Percentiles rank a stretch among this genome's conserved stretches.
Conservation (phyloP, 2,797 vertebrate genomes). For the Brachyalestes nurse region DNA sequence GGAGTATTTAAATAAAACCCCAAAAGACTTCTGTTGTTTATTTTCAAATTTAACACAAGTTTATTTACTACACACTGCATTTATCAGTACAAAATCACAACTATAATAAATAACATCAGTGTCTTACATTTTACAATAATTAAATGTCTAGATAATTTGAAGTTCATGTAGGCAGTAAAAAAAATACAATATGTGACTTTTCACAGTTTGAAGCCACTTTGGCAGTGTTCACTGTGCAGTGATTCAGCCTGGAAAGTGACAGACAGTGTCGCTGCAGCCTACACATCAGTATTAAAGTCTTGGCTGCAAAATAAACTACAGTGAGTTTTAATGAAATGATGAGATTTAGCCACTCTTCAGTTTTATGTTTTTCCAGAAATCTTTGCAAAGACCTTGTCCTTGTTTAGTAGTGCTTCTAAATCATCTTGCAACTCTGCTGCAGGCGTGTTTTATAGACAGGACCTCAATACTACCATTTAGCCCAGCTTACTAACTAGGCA, state of each 20-base stretch:
- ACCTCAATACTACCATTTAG: neutral
- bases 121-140: neutral
- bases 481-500: neutral
- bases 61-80: too few relatives aligned
- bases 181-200: neutral
- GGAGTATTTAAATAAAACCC: neutral
- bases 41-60: too few relatives aligned
- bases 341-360: neutral
- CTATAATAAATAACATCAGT: too few relatives aligned
- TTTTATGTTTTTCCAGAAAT: neutral
- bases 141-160: neutral
- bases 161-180: too few relatives aligned
- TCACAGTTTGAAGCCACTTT: neutral
- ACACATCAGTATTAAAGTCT: neutral
- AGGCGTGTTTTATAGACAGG: neutral
- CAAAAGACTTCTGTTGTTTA: neutral
- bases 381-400: neutral
- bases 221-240: neutral
- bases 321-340: neutral
- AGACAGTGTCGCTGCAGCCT: neutral
- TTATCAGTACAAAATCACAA: neutral
- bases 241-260: neutral
- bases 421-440: neutral
- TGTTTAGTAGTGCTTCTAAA: neutral
- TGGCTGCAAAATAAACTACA: neutral